Percentiles rank a stretch among this genome's conserved stretches.
Evolutionary conservation across 2,113 vertebrate genomes (phyloP).

Genomic region (Centropus bengalensis): DNA sequence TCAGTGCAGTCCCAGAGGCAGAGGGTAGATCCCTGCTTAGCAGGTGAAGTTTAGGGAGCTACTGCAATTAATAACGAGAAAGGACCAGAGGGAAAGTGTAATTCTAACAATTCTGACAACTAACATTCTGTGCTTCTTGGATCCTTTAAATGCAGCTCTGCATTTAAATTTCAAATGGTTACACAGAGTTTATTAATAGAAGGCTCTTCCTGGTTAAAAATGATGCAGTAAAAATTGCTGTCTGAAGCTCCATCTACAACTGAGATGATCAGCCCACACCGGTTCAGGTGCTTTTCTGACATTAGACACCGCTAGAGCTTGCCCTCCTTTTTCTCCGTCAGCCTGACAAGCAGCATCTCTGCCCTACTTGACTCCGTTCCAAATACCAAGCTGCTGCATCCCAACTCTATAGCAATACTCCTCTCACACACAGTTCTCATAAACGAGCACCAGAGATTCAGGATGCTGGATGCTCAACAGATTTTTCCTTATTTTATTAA

Average conservation of each 20-base stretch:
- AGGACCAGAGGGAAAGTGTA: not conserved
- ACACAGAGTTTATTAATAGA: not conserved
- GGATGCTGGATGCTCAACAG: not conserved
- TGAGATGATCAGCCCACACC: not conserved
- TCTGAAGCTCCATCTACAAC: not conserved
- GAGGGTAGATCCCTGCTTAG: not conserved
- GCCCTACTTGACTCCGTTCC: not conserved
- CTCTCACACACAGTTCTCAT: not conserved
- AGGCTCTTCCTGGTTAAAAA: not conserved
- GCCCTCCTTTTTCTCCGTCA: not conserved
- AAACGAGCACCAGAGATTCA: not conserved
- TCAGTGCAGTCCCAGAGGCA: not conserved
- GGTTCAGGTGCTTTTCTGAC: not conserved
- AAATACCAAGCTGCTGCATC: not conserved
- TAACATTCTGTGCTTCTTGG: not conserved
- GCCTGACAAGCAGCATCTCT: not conserved
- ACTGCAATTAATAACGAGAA: not conserved
- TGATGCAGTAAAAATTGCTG: not conserved
- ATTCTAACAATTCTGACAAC: not conserved
- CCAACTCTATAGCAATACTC: rapidly evolving
- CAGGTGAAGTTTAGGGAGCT: not conserved
- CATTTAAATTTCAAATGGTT: constrained; percentile 6
- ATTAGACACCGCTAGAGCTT: not conserved
- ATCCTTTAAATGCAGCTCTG: not conserved
- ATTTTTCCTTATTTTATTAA: not conserved